These are phyloP conservation scores for Trypoxylus dichotomus DNA, from an alignment of 1,140 invertebrate genomes.

Conservation along the genomic window DNA sequence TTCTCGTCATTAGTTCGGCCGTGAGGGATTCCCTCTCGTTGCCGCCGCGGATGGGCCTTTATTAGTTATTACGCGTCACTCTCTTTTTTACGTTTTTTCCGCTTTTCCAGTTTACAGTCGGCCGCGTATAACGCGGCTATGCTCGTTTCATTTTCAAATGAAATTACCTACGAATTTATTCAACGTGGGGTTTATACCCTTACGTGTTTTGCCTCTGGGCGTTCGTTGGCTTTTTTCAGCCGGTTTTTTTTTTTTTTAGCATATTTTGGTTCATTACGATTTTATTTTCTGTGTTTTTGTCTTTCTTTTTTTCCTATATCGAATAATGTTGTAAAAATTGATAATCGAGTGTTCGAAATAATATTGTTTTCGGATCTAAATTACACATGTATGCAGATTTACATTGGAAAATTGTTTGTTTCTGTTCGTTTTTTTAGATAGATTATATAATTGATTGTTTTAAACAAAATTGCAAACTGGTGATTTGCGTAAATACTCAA, in stretches of 20 bases:
- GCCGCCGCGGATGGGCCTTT: conserved; percentile 9
- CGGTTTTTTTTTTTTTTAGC: not conserved
- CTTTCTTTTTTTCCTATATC: not conserved
- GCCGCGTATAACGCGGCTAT: not conserved
- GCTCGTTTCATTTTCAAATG: conserved; percentile 15
- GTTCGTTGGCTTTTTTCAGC: not conserved
- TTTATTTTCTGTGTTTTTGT: not conserved
- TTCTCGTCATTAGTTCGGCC: conserved; percentile 26
- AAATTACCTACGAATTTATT: conserved; percentile 28
- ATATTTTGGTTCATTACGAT: not conserved
- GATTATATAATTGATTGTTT: too few species aligned
- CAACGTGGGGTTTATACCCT: not conserved
- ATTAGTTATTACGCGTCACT: conserved; percentile 26
- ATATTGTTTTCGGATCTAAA: too few species aligned
- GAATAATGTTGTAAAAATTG: not conserved
- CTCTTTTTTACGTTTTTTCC: conserved; percentile 17
- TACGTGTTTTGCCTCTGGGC: not conserved
- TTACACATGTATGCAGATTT: too few species aligned
- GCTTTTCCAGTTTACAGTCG: conserved; percentile 20
- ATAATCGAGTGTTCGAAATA: too few species aligned
- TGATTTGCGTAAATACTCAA: too few species aligned
- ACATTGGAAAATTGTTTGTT: too few species aligned
- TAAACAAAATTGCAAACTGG: too few species aligned
- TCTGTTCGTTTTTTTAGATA: too few species aligned
- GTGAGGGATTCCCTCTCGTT: not conserved